Conservation (phyloP, 2,888 invertebrate genomes). For the Limnephilus marmoratus region DNA sequence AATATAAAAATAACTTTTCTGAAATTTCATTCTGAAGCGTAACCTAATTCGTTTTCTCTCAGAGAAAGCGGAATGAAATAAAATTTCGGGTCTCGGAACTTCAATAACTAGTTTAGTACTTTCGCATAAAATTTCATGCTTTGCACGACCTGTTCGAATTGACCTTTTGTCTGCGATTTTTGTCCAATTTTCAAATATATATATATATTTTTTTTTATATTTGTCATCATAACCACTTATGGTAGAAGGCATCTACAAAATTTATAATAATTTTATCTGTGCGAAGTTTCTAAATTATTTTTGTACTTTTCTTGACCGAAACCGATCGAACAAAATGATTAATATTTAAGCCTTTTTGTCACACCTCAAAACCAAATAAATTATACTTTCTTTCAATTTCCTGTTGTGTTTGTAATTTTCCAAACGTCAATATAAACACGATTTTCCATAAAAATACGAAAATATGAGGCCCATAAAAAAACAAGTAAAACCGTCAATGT, state of each 20-base stretch:
- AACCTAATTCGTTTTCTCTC: background rate
- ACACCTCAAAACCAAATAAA: too few relatives aligned
- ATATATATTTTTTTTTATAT: background rate
- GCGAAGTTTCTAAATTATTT: background rate
- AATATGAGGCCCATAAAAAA: too few relatives aligned
- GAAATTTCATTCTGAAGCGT: background rate
- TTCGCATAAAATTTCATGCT: background rate
- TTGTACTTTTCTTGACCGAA: too few relatives aligned
- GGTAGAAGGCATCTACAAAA: background rate
- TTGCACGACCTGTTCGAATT: background rate
- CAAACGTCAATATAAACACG: too few relatives aligned
- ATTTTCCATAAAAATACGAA: too few relatives aligned
- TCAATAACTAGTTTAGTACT: slow-evolving; percentile 12
- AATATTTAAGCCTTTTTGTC: too few relatives aligned
- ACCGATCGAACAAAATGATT: too few relatives aligned
- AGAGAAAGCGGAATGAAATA: slow-evolving; percentile 3
- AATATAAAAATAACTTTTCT: background rate
- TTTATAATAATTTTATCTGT: background rate
- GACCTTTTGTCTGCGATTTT: background rate
- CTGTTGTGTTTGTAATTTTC: too few relatives aligned
- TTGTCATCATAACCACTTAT: background rate
- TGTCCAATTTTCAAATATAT: background rate
- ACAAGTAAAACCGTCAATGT: too few relatives aligned
- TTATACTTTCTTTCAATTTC: too few relatives aligned
- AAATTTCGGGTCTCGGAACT: slow-evolving; percentile 10